These are phyloP conservation scores for Drymodes brunneopygia DNA, from an alignment of 2,113 vertebrate species.

Conservation along the genomic window DNA sequence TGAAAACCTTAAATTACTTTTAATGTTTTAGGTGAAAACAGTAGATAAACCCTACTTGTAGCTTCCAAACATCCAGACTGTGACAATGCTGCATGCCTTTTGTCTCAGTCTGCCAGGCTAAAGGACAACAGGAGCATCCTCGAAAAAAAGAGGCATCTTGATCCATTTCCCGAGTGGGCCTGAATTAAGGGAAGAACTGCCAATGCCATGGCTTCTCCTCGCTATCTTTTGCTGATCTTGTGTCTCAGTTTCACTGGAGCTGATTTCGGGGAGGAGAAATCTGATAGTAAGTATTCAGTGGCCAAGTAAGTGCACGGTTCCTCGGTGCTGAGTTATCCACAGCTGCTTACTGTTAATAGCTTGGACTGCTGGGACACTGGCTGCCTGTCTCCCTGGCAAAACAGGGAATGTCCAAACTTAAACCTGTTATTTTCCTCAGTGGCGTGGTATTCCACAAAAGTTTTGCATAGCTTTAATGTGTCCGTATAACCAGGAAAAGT, in stretches of 20 bases:
- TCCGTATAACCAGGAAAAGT: not conserved
- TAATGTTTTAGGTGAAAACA: not conserved
- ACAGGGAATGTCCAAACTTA: not conserved
- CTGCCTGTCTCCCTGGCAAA: not conserved
- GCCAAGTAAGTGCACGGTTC: not conserved
- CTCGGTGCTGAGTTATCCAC: constrained; percentile 13
- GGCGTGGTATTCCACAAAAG: not conserved
- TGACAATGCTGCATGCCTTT: not conserved
- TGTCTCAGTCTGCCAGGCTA: not conserved
- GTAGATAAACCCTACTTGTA: not conserved
- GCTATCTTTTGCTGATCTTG: not conserved
- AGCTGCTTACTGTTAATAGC: constrained; percentile 26
- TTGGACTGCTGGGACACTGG: not conserved
- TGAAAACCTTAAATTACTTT: not conserved
- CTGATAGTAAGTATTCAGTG: constrained; percentile 10
- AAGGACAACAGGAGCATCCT: not conserved
- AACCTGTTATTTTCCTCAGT: not conserved
- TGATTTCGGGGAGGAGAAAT: constrained; percentile 33
- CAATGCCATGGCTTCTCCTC: not conserved
- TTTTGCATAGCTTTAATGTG: not conserved
- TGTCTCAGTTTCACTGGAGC: not conserved
- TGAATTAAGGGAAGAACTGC: not conserved
- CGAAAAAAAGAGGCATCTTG: rapidly evolving
- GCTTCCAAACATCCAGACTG: not conserved
- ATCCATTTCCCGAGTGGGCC: not conserved